Base-by-base conservation (phyloP, 2,888 invertebrate species). In the Sturmia bella region DNA sequence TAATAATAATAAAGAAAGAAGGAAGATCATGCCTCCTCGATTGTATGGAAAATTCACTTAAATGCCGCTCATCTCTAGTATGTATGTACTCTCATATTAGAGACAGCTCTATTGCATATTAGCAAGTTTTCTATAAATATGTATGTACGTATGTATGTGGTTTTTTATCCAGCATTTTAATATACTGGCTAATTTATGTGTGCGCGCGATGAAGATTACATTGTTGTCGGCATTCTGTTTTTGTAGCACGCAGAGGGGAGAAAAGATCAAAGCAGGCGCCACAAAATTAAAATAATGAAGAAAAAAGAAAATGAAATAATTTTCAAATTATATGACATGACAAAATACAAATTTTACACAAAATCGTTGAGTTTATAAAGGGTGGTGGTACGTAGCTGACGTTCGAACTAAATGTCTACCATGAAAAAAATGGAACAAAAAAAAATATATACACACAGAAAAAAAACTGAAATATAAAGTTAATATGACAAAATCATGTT, bases 271-370 rank as follows among this genome's bases (percentile, higher is more conserved):
- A 85, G 85, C 50, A 48, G 80, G 78, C 83, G 85, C 66, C 80
- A 84, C 11, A 61, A 24, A 37, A 64, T 13, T 48, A 48, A 59
- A 52, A 24, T 17, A 19, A 50, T 7, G 66, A 59, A 37, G 72
- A 87, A 85, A 27, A 27, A 27, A 32, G 5, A 32, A 32, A 86
- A 87, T 85, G 88, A 88, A 89, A 88, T 89, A 89, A 90, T 90
- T 89, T 89, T 89, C 89, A 89, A 89, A 87, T 89, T 88, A 87
- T 90, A 89, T 89, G 88, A 90, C 90, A 90, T 90, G 90, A 90
- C 90, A 90, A 90, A 90, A 90, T 90, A 89, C 87, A 89, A 89
- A 41, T 21, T 41, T n/a, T 13, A 21, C 32, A 56, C 56, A 56
- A 57, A 17, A 57, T 13, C 57, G 21, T 21, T 39, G 57, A 21